Evolutionary conservation across 2,113 vertebrate species (phyloP).

Genomic region (Mionectes macconnelli): DNA sequence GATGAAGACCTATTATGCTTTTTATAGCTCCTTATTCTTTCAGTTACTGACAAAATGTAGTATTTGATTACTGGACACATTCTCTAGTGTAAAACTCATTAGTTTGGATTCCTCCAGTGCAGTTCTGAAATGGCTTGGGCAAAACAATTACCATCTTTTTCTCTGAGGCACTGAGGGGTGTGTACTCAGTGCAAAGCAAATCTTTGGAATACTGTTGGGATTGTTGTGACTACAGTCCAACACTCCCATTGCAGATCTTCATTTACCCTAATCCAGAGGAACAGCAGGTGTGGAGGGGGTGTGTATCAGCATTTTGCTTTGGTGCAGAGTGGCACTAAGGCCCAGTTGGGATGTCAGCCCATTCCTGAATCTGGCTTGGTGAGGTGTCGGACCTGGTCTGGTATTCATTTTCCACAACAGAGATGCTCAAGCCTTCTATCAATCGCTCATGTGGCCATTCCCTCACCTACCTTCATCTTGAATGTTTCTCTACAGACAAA

Average conservation of each 20-base stretch:
- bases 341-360: not conserved
- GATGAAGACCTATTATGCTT: not conserved
- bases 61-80: not conserved
- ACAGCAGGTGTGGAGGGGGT: fast-evolving
- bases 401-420: not conserved
- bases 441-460: not conserved
- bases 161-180: not conserved
- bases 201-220: not conserved
- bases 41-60: not conserved
- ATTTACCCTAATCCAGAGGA: not conserved
- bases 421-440: not conserved
- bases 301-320: not conserved
- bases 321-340: fast-evolving
- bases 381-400: fast-evolving
- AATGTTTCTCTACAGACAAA: not conserved
- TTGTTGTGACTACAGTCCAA: not conserved
- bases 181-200: not conserved
- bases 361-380: not conserved
- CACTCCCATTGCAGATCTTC: not conserved
- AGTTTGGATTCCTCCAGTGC: not conserved
- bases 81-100: not conserved
- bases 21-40: not conserved
- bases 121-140: not conserved
- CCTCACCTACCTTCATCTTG: not conserved
- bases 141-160: not conserved